Evolutionary conservation across 2,797 vertebrate species (phyloP), one percentile per base, ranked within the genome.

Genomic region (Thaleichthys pacificus): DNA sequence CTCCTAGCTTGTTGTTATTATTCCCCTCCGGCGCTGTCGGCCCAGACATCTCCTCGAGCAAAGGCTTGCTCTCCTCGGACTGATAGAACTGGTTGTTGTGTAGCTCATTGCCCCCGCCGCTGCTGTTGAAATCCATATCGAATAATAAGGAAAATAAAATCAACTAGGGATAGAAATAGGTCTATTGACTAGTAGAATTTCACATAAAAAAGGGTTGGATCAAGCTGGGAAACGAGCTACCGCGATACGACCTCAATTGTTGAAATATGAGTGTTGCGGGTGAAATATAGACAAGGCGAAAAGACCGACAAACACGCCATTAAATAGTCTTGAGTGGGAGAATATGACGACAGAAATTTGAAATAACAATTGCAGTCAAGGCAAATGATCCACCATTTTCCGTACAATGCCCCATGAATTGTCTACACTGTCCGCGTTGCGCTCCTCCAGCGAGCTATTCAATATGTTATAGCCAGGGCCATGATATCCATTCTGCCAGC

Each of bases 31-130:
- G 82, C 81, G 88, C 90, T 70, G 92, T 91, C 74, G 91, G 86
- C 70, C 91, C 90, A 68, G 94, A 93, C 93, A 93, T 91, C 87
- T 97, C 97, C 82, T 93, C 94, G 90, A 97, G 93, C 85, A 98
- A 87, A 24, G 97, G 95, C 84, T 96, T 97, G 90, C 91, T 97
- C 92, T 98, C 97, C 90, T 99, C 97, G 69, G 95, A 92, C 89
- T 94, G 96, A 70, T 94, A 95, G 51, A 91, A 91, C 89, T 93
- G 93, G 82, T 93, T 94, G 80, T 94, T 93, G 88, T 94, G 93
- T 67, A 93, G 91, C 80, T 97, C 96, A 85, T 90, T 88, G 74
- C 92, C 93, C 66, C 94, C 93, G 35, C 95, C 91, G 71, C 93
- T 89, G 84, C 88, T 83, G 85, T 87, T 95, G 88, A 96, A 93